These are phyloP conservation scores for Tringa solitaria DNA, from an alignment of 2,113 vertebrate genomes.

Conservation along the genomic window DNA sequence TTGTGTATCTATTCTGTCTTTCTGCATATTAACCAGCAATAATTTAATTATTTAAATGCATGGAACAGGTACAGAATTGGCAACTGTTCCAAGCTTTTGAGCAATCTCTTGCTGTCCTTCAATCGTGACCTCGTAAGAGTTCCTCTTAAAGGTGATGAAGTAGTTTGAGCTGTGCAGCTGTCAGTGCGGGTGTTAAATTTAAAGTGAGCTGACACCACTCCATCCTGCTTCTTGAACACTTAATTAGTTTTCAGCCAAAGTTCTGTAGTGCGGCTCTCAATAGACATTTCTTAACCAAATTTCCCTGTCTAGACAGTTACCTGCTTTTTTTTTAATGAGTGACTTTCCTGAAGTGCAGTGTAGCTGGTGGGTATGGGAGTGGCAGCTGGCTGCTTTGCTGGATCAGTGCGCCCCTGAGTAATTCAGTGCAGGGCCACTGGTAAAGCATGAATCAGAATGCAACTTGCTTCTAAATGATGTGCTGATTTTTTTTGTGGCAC, in stretches of 20 bases:
- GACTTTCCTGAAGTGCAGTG: not conserved
- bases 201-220: not conserved
- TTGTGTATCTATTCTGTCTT: not conserved
- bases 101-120: not conserved
- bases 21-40: not conserved
- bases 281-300: not conserved
- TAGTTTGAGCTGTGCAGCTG: slow-evolving; percentile 27
- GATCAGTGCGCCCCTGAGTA: not conserved
- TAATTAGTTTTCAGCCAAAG: not conserved
- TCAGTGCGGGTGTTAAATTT: slow-evolving; percentile 1
- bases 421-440: not conserved
- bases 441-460: not conserved
- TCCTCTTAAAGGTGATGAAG: not conserved
- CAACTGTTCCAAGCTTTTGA: not conserved
- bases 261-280: not conserved
- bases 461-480: not conserved
- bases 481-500: not conserved
- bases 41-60: not conserved
- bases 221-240: not conserved
- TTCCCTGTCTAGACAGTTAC: not conserved
- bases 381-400: not conserved
- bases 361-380: not conserved
- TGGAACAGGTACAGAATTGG: not conserved
- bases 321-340: not conserved
- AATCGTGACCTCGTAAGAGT: not conserved